Conservation (phyloP, 2,797 vertebrate species). For the Lepidocolaptes lacrymiger region DNA sequence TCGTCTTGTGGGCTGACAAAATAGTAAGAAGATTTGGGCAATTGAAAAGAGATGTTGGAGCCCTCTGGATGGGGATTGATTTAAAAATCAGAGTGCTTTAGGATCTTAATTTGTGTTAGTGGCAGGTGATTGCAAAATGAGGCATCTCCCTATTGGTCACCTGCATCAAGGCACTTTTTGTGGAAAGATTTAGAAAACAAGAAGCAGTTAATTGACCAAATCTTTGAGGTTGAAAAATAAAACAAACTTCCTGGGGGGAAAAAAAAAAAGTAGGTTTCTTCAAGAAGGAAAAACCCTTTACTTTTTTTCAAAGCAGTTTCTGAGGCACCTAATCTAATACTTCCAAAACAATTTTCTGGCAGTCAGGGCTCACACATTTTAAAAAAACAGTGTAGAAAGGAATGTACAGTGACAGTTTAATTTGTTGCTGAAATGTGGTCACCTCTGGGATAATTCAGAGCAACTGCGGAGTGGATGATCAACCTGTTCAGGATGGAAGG, state of each 20-base stretch:
- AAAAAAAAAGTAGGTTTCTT: not conserved
- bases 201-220: not conserved
- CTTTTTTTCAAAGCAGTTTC: conserved; percentile 2
- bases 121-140: not conserved
- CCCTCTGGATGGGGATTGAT: not conserved
- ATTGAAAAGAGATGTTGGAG: not conserved
- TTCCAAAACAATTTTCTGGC: conserved; percentile 24
- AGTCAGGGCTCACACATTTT: not conserved
- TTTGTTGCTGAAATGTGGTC: conserved; percentile 32
- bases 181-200: not conserved
- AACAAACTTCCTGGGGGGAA: not conserved
- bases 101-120: not conserved
- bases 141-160: not conserved
- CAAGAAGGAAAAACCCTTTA: not conserved
- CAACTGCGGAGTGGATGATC: not conserved
- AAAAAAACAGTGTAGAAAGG: not conserved
- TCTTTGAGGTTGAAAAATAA: not conserved
- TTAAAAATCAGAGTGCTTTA: not conserved
- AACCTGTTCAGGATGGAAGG: not conserved
- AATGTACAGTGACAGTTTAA: conserved; percentile 19
- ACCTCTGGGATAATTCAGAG: conserved; percentile 20
- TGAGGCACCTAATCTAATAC: conserved; percentile 17
- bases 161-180: rapidly evolving
- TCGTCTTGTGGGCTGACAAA: not conserved
- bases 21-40: not conserved